Percentiles rank a stretch among this genome's conserved stretches.
Conservation (phyloP, 2,797 vertebrate genomes). For the Oreochromis grahami region DNA sequence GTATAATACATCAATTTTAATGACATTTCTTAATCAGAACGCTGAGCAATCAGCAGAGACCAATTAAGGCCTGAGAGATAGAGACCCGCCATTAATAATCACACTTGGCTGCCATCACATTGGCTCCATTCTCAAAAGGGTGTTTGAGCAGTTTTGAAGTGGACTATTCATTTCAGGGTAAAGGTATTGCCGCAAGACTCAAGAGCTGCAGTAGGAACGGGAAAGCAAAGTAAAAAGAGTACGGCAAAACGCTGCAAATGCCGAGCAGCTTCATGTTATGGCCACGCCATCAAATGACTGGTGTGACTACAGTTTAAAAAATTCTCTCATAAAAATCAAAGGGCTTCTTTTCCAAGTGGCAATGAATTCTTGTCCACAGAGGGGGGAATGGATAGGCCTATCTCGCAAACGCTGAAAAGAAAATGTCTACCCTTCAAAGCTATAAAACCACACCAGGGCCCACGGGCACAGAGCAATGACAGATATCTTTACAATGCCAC, state of each 20-base stretch:
- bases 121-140: constrained; percentile 35
- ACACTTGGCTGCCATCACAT: constrained; percentile 49
- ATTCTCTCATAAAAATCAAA: constrained; percentile 36
- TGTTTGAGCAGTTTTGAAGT: constrained; percentile 28
- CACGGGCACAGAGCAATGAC: constrained; percentile 31
- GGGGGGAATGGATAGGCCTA: not conserved
- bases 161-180: constrained; percentile 13
- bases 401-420: constrained; percentile 27
- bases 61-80: constrained; percentile 76
- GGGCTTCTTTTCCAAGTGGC: constrained; percentile 8
- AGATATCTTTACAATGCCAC: constrained; percentile 48
- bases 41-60: constrained; percentile 75
- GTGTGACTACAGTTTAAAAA: not conserved
- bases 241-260: not conserved
- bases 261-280: not conserved
- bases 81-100: constrained; percentile 72
- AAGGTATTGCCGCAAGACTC: not conserved
- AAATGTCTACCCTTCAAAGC: constrained; percentile 22
- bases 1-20: constrained; percentile 75
- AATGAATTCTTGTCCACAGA: constrained; percentile 16
- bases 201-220: not conserved
- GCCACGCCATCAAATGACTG: constrained; percentile 3
- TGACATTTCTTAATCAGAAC: constrained; percentile 78
- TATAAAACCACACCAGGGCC: constrained; percentile 32
- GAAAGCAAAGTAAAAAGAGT: not conserved